Evolutionary conservation across 2,888 invertebrate species (phyloP).

Genomic region (Harpalus rubripes): DNA sequence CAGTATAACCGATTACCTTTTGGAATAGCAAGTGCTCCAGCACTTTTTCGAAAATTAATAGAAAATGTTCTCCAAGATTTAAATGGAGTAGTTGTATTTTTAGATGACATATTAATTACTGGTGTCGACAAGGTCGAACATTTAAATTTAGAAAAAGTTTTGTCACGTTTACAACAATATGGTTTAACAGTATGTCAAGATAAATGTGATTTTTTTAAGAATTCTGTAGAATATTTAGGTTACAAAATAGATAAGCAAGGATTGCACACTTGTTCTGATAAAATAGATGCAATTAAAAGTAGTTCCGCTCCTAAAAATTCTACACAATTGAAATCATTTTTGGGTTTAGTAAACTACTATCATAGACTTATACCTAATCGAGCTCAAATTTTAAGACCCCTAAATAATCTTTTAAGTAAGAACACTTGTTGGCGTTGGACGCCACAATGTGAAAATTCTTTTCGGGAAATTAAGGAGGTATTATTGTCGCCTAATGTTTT

Average conservation of each 20-base stretch:
- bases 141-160: constrained; percentile 54
- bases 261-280: background rate
- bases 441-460: constrained; percentile 50
- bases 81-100: constrained; percentile 69
- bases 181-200: constrained; percentile 67
- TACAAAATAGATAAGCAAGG: constrained; percentile 8
- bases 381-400: constrained; percentile 42
- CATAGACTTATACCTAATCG: background rate
- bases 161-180: constrained; percentile 62
- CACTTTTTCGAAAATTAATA: constrained; percentile 72
- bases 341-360: constrained; percentile 16
- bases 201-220: constrained; percentile 67
- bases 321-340: constrained; percentile 25
- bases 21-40: constrained; percentile 70
- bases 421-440: constrained; percentile 33
- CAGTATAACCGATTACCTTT: constrained; percentile 70
- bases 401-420: constrained; percentile 64
- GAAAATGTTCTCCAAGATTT: constrained; percentile 69
- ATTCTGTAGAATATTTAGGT: constrained; percentile 2
- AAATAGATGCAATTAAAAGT: constrained; percentile 1
- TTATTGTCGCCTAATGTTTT: constrained; percentile 63
- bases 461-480: constrained; percentile 60
- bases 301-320: background rate
- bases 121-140: constrained; percentile 60
- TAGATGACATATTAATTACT: constrained; percentile 71